Base-by-base conservation (phyloP, 1,140 invertebrate genomes). In the Zophobas atratus region DNA sequence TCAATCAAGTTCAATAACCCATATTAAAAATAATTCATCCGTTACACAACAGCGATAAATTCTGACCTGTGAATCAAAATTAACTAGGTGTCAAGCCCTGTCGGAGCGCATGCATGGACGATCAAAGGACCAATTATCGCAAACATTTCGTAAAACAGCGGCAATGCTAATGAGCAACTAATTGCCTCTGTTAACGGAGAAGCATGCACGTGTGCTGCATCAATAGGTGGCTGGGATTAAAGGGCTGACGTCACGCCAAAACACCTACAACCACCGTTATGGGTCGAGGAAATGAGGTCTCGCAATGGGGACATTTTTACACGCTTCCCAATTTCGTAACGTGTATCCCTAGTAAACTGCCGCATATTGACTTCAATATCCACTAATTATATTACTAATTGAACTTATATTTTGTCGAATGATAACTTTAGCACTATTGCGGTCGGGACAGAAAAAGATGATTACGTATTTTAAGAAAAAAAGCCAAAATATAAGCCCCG, bases 41-140 rank as follows among this genome's bases (percentile, higher is more conserved):
- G 43, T 46, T 46, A 8, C 43, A 46, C 36, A 60, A 60, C 56
- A 36, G 20, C 36, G 60, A 67, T 67, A 67, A 67, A 39, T 67
- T 32, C 38, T 67, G 60, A 67, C 60, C 60, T 67, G 60, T n/a
- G 5, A 67, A 36, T 60, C 56, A 36, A 60, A 60, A 60, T 60
- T 60, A 35, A 35, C 60, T 41, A 67, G 60, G 60, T 67, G 60
- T 67, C 60, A 67, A 43, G 39, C 38, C 38, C 74, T 43, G 8
- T 33, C 41, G 36, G 8, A 6, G 34, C 63, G 34, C 51, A 70
- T 63, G 63, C 75, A 77, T 77, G 46, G 70, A 39, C 46, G 49
- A 56, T 77, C 76, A 77, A 77, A 77, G 49, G 39, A 70, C 56
- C 55, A 77, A 77, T 77, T 77, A 77, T 48, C 35, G 70, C 51